Base-by-base conservation (phyloP, 2,888 invertebrate genomes). In the Trachelus troglodyta region DNA sequence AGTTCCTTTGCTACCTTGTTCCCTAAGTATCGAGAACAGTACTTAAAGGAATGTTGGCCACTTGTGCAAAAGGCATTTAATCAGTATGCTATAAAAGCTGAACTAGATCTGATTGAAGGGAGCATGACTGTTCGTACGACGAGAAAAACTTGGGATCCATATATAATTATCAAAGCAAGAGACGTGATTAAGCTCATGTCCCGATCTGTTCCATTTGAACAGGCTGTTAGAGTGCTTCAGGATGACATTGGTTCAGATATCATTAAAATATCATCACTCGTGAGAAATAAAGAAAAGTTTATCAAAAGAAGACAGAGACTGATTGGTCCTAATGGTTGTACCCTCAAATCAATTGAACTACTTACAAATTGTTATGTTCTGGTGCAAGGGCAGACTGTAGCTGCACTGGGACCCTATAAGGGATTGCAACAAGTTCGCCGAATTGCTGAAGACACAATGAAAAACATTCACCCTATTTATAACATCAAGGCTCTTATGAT, bases 401-500 rank as follows among this genome's bases (percentile, higher is more conserved):
- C 99, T 23, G 97, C 97, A 0, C 93, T 99, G n/a, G 99, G 99
- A 0, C 98, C 99, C 2, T 97, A 98, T 89, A 96, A 96, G 92
- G 99, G 99, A 0, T 91, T 97, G 34, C 94, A 95, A 78, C 87
- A 92, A 88, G 97, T 97, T 0, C 93, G 98, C 78, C 95, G 96
- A 85, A 97, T 99, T 87, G 97, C 97, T 1, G 96, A 96, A 89
- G 99, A 99, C 86, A 98, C 98, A 0, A 99, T 99, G 99, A 97
- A 97, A 89, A 99, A 99, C 91, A 95, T 99, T 77, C 99, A 99
- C 93, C 99, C 99, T 1, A 98, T 99, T 91, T 99, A 99, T 90
- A 99, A 98, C 88, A 98, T 99, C 1, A 97, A 99, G 93, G 96
- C 97, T 3, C 92, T 99, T 76, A 99, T 99, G 99, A 98, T 99